Evolutionary conservation across 2,113 vertebrate species (phyloP), one percentile per base, ranked within the genome.

Genomic region (Tympanuchus pallidicinctus): DNA sequence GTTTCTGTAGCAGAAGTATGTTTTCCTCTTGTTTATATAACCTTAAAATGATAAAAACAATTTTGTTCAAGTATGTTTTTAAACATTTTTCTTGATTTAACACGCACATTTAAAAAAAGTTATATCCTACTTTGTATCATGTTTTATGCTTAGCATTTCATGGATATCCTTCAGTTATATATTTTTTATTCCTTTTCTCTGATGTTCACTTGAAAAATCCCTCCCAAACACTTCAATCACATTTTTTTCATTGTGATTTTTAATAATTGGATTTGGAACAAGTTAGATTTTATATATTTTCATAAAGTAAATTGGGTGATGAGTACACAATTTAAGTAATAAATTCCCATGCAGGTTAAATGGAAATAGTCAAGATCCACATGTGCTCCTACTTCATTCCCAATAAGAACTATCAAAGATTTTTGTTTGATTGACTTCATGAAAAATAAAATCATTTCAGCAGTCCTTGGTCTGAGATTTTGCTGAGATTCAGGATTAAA

Each of bases 321-420:
- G 17, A 45, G 4, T 36, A 43, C 21, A 75, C 78, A 69, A 56
- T 16, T 32, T 32, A 86, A 77, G 36, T 8, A 71, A 66, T n/a
- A 52, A 74, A 48, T 57, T 67, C 9, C 19, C 18, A 16, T 45
- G 6, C 21, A 64, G 5, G 7, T 56, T 86, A 81, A 84, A 36
- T 19, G 18, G 36, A 43, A 73, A 63, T 14, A 48, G 64, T 89
- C 64, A 60, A 48, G 18, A 70, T 32, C 4, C 50, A 63, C 66
- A 15, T 27, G 2, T 10, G 16, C 0, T 2, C 3, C 12, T 72
- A 5, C 22, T 61, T 85, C 7, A 45, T 40, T 3, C 8, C 5
- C 16, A 12, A 54, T 30, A 11, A 64, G 18, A 78, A 11, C 6
- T 64, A 9, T 7, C 14, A 38, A 86, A 74, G n/a, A 36, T 38